These are phyloP conservation scores for Amphibalanus amphitrite DNA, from an alignment of 1,140 invertebrate species.

Conservation along the genomic window DNA sequence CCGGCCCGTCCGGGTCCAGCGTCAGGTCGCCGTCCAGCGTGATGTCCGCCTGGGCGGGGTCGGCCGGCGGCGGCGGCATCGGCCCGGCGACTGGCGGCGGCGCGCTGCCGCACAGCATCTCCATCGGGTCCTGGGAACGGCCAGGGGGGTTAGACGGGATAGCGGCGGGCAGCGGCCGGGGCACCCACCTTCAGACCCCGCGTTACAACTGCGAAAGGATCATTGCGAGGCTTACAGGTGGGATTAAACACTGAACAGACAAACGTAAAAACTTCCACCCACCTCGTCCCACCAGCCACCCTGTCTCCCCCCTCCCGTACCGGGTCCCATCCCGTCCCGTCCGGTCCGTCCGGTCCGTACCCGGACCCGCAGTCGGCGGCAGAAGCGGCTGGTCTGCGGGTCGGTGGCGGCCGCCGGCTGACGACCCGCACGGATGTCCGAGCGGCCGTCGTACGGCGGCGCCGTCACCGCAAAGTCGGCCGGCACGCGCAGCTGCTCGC, in stretches of 20 bases:
- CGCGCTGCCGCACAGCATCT: constrained; percentile 18
- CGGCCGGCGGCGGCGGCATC: neutral
- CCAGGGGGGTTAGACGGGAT: constrained; percentile 25
- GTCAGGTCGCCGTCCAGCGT: neutral
- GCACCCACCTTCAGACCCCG: no score
- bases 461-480: constrained; percentile 59
- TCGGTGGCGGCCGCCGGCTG: neutral
- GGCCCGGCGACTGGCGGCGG: neutral
- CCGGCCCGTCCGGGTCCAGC: constrained; percentile 5
- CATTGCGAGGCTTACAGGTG: no score
- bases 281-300: no score
- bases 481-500: constrained; percentile 46
- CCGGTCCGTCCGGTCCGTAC: neutral
- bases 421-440: neutral
- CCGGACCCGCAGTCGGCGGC: neutral
- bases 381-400: neutral
- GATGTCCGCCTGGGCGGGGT: constrained; percentile 13
- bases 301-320: no score
- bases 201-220: no score
- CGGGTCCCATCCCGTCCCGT: neutral
- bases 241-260: no score
- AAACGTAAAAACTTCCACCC: no score
- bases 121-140: constrained; percentile 53
- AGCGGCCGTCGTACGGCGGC: constrained; percentile 20
- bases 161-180: no score